These are phyloP conservation scores for Heliocidaris erythrogramma DNA, from an alignment of 35 echinoderm and acorn worm genomes.

Conservation along the genomic window DNA sequence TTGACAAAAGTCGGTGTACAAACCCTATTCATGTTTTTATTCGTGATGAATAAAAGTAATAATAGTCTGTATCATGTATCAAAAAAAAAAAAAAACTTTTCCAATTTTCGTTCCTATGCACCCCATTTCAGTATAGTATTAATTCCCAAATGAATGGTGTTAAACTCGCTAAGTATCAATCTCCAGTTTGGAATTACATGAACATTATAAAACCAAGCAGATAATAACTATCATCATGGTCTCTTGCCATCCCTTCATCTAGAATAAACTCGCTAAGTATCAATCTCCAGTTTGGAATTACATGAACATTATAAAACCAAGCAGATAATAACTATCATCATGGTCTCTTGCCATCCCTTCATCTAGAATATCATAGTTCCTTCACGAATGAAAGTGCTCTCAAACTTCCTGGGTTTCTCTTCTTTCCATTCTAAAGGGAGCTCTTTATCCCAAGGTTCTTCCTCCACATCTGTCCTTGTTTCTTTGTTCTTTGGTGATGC, in stretches of 20 bases:
- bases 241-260: neutral
- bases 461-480: constrained; percentile 63
- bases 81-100: too few relatives aligned
- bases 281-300: neutral
- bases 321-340: neutral
- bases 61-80: too few relatives aligned
- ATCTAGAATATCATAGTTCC: constrained; percentile 63
- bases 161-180: neutral
- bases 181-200: neutral
- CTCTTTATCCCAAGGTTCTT: constrained; percentile 91
- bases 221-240: neutral
- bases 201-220: neutral
- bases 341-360: neutral
- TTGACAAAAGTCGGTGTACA: too few relatives aligned
- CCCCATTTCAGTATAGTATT: neutral
- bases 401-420: constrained; percentile 38
- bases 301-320: neutral
- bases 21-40: too few relatives aligned
- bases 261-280: constrained; percentile 50
- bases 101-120: too few relatives aligned
- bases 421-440: constrained; percentile 91
- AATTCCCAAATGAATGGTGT: neutral
- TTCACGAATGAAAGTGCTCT: constrained; percentile 52
- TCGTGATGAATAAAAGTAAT: too few relatives aligned
- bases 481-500: constrained; percentile 73